Evolutionary conservation across 2,113 vertebrate genomes (phyloP), one percentile per base, ranked within the genome.

Genomic region (Bungarus multicinctus): DNA sequence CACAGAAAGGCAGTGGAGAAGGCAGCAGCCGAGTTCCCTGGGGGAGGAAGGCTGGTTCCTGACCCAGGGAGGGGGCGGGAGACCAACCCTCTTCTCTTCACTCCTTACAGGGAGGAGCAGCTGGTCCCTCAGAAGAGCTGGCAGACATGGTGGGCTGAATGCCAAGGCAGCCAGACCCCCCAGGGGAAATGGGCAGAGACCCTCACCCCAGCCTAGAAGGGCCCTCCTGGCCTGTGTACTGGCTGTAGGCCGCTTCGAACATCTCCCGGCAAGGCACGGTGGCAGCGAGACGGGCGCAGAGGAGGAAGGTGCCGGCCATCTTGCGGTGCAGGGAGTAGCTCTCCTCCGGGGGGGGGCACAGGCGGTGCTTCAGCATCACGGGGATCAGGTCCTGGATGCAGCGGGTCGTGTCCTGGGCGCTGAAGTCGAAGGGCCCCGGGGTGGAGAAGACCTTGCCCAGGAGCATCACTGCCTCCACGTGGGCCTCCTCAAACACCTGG

Each of bases 281-380:
- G 0, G 98, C 98, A 0, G 96, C 96, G 7, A 99, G 98, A 18
- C 97, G 98, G 96, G 98, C 97, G 91, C 99, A 99, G 96, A 98
- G 98, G 95, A 99, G 98, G 97, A 99, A 99, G 92, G 98, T 98
- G 94, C 99, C 99, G 0, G 98, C 98, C 98, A 99, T 98, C 96
- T 99, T 99, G 89, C 98, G 98, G 94, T 99, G 99, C 57, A 99
- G 97, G 7, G 98, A 98, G 88, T 99, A 99, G n/a, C 97, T 97
- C 97, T 99, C 98, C 91, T 99, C 98, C 0, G 98, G 99, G 0
- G 99, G 98, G 0, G 99, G 98, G 0, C 98, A 96, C 88, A 99
- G 98, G 3, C 98, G 98, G 96, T 99, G 98, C 54, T 94, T 97
- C 50, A 99, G 97, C 98, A 99, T 98, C 81, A 98, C 95, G 0